phyloP scores from a whole-genome alignment of 2,888 invertebrate genomes.

The Sesia bembeciformis region DNA sequence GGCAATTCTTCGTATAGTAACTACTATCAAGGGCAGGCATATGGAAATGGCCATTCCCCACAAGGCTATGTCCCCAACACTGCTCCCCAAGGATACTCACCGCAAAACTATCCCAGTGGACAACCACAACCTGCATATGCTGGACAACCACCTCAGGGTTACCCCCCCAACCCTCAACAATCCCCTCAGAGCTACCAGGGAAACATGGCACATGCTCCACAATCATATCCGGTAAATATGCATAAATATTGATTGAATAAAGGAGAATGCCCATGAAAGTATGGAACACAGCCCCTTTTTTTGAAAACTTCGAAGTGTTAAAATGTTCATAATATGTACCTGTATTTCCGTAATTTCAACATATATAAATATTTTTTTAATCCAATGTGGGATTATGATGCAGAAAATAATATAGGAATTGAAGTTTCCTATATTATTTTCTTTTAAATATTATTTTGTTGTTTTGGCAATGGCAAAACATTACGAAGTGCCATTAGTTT shows the following conservation, averaged over 20 bases:
- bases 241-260: not conserved
- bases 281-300: too few species aligned
- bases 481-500: too few species aligned
- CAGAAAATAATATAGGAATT: too few species aligned
- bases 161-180: conserved; percentile 57
- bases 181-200: conserved; percentile 58
- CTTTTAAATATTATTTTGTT: too few species aligned
- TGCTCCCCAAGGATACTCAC: conserved; percentile 56
- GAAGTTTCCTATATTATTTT: too few species aligned
- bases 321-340: too few species aligned
- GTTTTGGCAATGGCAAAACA: too few species aligned
- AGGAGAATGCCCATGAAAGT: too few species aligned
- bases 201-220: conserved; percentile 60
- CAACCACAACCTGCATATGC: conserved; percentile 45
- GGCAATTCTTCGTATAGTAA: conserved; percentile 56
- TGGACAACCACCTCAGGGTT: conserved; percentile 49
- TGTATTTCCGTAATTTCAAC: too few species aligned
- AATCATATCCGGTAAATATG: conserved; percentile 65
- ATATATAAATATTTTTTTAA: too few species aligned
- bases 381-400: too few species aligned
- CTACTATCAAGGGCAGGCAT: conserved; percentile 63
- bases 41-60: conserved; percentile 65
- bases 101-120: conserved; percentile 48
- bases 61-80: conserved; percentile 54
- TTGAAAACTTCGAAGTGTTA: too few species aligned